phyloP scores from a whole-genome alignment of 2,113 vertebrate genomes.

The Balaenoptera acutorostrata region DNA sequence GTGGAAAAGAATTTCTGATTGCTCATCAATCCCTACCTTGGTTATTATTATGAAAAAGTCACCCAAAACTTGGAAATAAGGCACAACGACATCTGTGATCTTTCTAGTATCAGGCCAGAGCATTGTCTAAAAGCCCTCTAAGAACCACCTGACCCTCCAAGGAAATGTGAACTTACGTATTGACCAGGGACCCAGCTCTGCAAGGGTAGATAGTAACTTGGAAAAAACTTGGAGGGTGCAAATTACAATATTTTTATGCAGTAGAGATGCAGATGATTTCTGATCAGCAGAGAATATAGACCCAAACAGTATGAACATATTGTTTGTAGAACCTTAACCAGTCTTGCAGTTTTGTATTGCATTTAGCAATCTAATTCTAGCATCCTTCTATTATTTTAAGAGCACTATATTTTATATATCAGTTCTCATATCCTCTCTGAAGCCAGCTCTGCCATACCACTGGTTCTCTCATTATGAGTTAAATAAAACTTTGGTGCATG shows the following conservation, averaged over 20 bases:
- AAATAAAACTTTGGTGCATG: not conserved
- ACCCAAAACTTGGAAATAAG: slow-evolving; percentile 2
- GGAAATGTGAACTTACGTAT: not conserved
- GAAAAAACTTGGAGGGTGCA: not conserved
- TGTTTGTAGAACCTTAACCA: not conserved
- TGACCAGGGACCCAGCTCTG: not conserved
- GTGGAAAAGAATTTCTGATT: not conserved
- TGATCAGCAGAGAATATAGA: not conserved
- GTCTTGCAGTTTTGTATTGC: not conserved
- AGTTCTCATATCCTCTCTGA: not conserved
- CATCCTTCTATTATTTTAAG: not conserved
- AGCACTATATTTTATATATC: not conserved
- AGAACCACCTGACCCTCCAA: not conserved
- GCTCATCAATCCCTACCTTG: not conserved
- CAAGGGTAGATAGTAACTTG: not conserved
- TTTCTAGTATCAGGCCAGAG: not conserved
- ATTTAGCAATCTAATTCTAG: not conserved
- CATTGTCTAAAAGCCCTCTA: not conserved
- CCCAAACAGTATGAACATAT: not conserved
- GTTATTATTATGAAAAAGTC: not conserved
- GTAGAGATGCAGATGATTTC: not conserved
- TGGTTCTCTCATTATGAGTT: not conserved
- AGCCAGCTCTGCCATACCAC: not conserved
- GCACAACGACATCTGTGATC: not conserved
- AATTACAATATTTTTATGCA: not conserved